A percentile compares a stretch with the other conserved stretches of the same genome.
phyloP scores from a whole-genome alignment of 2,888 invertebrate species.

The Antheraea assamensis region DNA sequence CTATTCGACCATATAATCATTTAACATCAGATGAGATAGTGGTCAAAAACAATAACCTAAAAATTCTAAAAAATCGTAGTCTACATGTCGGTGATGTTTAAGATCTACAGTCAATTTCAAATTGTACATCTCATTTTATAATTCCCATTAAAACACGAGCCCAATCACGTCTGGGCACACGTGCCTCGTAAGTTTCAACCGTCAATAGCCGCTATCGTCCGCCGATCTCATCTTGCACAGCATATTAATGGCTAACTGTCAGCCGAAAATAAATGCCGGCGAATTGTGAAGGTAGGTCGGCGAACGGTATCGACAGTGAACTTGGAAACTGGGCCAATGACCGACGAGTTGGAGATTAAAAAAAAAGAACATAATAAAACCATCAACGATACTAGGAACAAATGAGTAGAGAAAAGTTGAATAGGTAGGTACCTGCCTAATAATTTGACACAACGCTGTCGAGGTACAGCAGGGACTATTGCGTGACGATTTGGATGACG shows the following conservation, averaged over 20 bases:
- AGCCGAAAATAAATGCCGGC: conserved; percentile 67
- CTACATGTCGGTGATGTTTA: not conserved
- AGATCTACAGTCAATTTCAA: conserved; percentile 1
- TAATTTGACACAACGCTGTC: conserved; percentile 20
- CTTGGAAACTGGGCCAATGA: conserved; percentile 66
- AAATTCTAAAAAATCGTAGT: not conserved
- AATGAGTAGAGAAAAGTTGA: conserved; percentile 71
- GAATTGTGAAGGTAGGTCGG: conserved; percentile 78
- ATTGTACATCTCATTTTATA: not conserved
- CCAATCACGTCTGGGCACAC: conserved; percentile 25
- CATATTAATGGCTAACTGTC: conserved; percentile 79
- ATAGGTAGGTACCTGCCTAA: conserved; percentile 43
- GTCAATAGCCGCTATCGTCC: conserved; percentile 57
- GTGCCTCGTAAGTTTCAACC: conserved; percentile 41
- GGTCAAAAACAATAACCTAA: too few species aligned
- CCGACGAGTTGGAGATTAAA: conserved; percentile 61
- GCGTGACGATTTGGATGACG: conserved; percentile 2
- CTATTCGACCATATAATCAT: too few species aligned
- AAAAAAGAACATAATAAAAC: conserved; percentile 55
- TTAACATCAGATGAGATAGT: too few species aligned
- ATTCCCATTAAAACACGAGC: conserved; percentile 6
- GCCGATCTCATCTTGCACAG: conserved; percentile 61
- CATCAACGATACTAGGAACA: conserved; percentile 66
- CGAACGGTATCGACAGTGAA: conserved; percentile 75
- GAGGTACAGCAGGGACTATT: conserved; percentile 14